These are phyloP conservation scores for Ptychobarbus kaznakovi DNA, from an alignment of 2,797 vertebrate genomes.

Conservation along the genomic window DNA sequence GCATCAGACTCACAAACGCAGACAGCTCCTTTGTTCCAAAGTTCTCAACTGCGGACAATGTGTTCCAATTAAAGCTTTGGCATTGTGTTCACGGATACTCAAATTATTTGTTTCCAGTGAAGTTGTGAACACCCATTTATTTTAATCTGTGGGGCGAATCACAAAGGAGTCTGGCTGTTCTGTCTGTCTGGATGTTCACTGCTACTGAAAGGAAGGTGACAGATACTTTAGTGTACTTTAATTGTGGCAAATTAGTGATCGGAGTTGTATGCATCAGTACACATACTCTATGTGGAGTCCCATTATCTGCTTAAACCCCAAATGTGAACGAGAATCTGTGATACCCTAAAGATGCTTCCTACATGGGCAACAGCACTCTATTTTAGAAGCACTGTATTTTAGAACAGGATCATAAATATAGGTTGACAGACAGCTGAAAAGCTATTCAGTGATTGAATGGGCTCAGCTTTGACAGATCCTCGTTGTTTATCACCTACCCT, in stretches of 20 bases:
- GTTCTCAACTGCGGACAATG: slow-evolving; percentile 45
- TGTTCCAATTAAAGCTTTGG: slow-evolving; percentile 42
- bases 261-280: background rate
- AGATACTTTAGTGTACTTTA: background rate
- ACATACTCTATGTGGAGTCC: background rate
- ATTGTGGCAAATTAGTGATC: slow-evolving; percentile 6
- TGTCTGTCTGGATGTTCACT: background rate
- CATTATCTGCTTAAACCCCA: background rate
- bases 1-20: slow-evolving; percentile 50
- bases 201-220: slow-evolving; percentile 20
- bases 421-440: slow-evolving; percentile 25
- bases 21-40: slow-evolving; percentile 57
- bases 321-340: background rate
- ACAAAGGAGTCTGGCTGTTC: slow-evolving; percentile 26
- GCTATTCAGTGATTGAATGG: slow-evolving; percentile 43
- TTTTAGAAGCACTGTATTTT: background rate
- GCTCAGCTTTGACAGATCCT: slow-evolving; percentile 43
- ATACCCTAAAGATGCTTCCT: background rate
- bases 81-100: slow-evolving; percentile 54
- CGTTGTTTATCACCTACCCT: slow-evolving; percentile 47
- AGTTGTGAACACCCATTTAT: slow-evolving; percentile 14
- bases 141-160: slow-evolving; percentile 16
- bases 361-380: background rate
- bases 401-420: background rate
- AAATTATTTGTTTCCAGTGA: slow-evolving; percentile 39